Evolutionary conservation across 2,113 vertebrate species (phyloP).

Genomic region (Apteryx mantelli): DNA sequence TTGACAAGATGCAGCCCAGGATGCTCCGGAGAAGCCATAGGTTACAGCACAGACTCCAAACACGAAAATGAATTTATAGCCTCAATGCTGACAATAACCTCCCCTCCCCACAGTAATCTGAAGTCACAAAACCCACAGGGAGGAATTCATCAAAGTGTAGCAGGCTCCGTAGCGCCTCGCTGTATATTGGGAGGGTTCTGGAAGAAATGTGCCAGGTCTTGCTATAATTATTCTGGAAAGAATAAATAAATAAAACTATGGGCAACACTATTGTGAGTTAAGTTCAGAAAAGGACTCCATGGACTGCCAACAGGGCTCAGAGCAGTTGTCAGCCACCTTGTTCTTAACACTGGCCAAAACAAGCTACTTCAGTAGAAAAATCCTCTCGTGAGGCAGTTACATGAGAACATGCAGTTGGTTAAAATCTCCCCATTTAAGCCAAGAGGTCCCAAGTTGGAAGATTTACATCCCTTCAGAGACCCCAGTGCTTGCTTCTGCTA

Average conservation of each 20-base stretch:
- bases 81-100: background rate
- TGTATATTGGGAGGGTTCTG: background rate
- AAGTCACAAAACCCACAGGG: background rate
- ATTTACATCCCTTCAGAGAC: background rate
- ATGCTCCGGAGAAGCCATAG: background rate
- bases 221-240: background rate
- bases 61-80: background rate
- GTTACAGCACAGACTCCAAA: background rate
- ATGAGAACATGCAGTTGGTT: accelerated
- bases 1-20: background rate
- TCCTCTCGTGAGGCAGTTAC: accelerated
- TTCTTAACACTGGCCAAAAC: background rate
- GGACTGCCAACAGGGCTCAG: accelerated
- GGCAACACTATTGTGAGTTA: background rate
- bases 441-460: background rate
- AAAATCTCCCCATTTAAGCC: background rate
- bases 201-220: background rate
- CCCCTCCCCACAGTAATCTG: background rate
- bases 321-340: background rate
- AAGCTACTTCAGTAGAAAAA: background rate
- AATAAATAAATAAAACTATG: background rate
- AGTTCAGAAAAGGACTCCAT: background rate
- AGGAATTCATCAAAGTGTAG: background rate
- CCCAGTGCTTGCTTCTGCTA: accelerated
- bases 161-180: background rate